Percentiles rank a stretch among this genome's conserved stretches.
Conservation (phyloP, 2,113 vertebrate genomes). For the Cyprinodon brontotheroides region DNA sequence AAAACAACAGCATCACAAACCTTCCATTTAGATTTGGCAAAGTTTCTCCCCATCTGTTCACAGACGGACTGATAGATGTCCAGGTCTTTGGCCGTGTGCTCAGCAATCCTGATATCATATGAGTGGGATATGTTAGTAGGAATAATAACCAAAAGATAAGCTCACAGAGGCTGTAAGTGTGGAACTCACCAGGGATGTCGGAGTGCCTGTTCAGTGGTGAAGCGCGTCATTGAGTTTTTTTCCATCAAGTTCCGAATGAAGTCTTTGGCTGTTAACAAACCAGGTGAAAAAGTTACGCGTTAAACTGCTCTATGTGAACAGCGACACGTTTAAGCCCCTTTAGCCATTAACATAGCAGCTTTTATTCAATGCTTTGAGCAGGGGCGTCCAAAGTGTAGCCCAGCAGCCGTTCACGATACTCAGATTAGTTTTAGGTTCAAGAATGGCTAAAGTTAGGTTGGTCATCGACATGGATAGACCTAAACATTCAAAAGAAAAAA, state of each 20-base stretch:
- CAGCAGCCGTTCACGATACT: too few species aligned
- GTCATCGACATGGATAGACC: too few species aligned
- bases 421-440: too few species aligned
- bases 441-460: too few species aligned
- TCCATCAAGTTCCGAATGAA: constrained; percentile 90
- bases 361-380: not conserved
- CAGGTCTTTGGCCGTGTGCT: constrained; percentile 84
- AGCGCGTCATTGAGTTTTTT: constrained; percentile 86
- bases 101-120: constrained; percentile 85
- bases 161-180: not conserved
- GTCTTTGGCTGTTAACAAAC: constrained; percentile 86
- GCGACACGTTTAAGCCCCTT: not conserved
- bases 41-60: constrained; percentile 92
- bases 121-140: not conserved
- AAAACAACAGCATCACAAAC: constrained; percentile 70
- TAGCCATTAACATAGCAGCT: not conserved
- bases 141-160: not conserved
- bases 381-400: too few species aligned
- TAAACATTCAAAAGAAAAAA: too few species aligned
- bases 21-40: constrained; percentile 93
- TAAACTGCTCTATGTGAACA: not conserved
- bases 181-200: constrained; percentile 87
- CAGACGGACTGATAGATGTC: constrained; percentile 91
- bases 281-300: not conserved
- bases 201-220: constrained; percentile 88